Evolutionary conservation across 2,888 invertebrate species (phyloP), one percentile per base, ranked within the genome.

Genomic region (Melanostoma scalare): DNA sequence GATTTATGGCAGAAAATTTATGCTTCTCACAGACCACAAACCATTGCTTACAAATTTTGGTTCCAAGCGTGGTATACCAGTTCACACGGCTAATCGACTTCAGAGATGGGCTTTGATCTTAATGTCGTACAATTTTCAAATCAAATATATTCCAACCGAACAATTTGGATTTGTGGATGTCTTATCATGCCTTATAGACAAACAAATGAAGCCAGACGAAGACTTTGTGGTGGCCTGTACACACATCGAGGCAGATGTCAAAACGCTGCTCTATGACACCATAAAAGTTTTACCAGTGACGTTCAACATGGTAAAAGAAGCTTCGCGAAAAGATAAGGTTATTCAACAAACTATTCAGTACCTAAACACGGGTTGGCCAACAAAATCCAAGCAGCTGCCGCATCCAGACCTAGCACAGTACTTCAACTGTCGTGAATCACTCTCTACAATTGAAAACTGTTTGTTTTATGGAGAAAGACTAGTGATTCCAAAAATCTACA

Each of bases 31-130:
- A 0, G 90, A 91, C 81, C 89, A 90, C 76, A 86, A 89, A 63
- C 90, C 92, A 3, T 82, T 92, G 9, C 79, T 80, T 1, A 85
- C 85, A n/a, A 88, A 91, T 46, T 89, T 91, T 52, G 87, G 86
- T 0, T 60, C 77, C 1, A 86, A 86, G 85, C 68, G 72, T 35
- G 87, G 79, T 30, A 88, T 79, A 85, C 89, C 85, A 48, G 77
- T 87, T 36, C 86, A 68, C 3, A 38, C 52, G 2, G 69, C 61
- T 1, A 76, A 20, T 1, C 20, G 20, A 20, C 44, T 89, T 75
- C 89, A 87, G 85, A 77, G 87, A 52, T 90, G 87, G 87, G 89
- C 89, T 1, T 73, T 85, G 3, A 77, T 86, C 6, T 46, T 69
- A 8, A 36, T 61, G 38, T 31, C 36, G 1, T 75, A 68, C 44